Base-by-base conservation (phyloP, 2,113 vertebrate species). In the Ivindomyrus marchei region DNA sequence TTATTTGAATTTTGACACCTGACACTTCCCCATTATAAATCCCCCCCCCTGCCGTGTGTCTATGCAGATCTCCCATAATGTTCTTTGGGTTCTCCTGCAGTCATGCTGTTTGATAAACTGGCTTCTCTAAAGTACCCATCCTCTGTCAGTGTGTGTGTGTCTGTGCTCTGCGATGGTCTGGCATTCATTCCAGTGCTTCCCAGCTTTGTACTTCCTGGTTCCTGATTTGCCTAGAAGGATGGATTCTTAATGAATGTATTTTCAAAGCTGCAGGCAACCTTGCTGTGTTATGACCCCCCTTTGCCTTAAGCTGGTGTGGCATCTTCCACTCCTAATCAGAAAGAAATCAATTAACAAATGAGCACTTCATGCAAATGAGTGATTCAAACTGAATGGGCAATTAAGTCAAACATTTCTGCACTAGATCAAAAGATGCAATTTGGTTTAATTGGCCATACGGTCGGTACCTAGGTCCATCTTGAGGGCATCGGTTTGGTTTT, bases 271-370 rank as follows among this genome's bases (percentile, higher is more conserved):
- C 56, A 62, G 56, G 24, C 24, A n/a, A 6, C 21, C 53, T 56
- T 62, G 56, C 24, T 62, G 7, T 6, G 2, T 24, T 31, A 5
- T 74, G 27, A 36, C 31, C 66, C 66, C 66, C 27, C 9, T 31
- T 74, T 74, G 27, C 27, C 31, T 74, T 74, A 13, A 74, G 5
- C 66, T 1, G 2, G 10, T n/a, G 31, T 74, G 66, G 66, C 31
- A 74, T 36, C 66, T 74, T 74, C n/a, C 66, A 74, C 27, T 74
- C 27, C 11, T 74, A 74, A 74, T 27, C 66, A 74, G 66, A 27
- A 74, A 74, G 66, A 74, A 74, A 74, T 74, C 66, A 74, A 74
- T 74, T 74, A 74, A 74, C n/a, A 36, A 74, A 74, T 74, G 66
- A 74, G 9, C 66, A 31, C 56, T 62, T 62, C 56, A n/a, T n/a